phyloP scores from a whole-genome alignment of 2,113 vertebrate genomes.

The Cyphomyrus discorhynchus region DNA sequence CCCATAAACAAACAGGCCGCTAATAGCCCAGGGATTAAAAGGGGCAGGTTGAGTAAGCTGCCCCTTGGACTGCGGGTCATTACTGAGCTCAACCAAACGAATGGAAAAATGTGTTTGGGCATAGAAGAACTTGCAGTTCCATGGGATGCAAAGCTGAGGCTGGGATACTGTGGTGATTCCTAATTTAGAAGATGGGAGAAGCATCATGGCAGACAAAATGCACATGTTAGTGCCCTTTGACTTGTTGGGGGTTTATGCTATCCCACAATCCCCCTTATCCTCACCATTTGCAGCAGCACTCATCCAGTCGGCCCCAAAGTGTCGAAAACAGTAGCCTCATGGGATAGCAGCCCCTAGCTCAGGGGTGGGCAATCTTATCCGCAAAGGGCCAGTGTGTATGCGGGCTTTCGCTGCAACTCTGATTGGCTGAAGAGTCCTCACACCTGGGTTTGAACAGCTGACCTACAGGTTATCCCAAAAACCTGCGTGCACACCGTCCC shows the following conservation, averaged over 20 bases:
- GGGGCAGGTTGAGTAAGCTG: conserved; percentile 19
- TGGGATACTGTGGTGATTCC: background rate
- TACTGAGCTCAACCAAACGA: conserved; percentile 16
- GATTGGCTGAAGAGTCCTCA: no score
- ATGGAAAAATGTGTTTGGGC: background rate
- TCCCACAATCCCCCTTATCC: background rate
- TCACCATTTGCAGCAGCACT: background rate
- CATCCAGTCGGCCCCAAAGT: background rate
- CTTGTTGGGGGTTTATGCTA: background rate
- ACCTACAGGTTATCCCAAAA: no score
- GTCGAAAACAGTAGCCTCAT: background rate
- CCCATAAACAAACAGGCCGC: conserved; percentile 15
- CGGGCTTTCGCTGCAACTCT: no score
- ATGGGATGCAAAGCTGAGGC: background rate
- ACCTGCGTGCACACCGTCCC: no score
- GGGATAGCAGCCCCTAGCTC: background rate
- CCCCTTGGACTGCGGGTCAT: conserved; percentile 16
- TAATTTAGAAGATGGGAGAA: background rate
- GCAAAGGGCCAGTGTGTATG: no score
- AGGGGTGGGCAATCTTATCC: no score
- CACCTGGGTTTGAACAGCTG: no score
- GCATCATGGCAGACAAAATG: background rate
- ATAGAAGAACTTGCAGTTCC: background rate
- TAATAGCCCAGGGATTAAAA: conserved; percentile 34
- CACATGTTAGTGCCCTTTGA: background rate